Evolutionary conservation across 2,888 invertebrate species (phyloP).

Genomic region (Coremacera marginata): DNA sequence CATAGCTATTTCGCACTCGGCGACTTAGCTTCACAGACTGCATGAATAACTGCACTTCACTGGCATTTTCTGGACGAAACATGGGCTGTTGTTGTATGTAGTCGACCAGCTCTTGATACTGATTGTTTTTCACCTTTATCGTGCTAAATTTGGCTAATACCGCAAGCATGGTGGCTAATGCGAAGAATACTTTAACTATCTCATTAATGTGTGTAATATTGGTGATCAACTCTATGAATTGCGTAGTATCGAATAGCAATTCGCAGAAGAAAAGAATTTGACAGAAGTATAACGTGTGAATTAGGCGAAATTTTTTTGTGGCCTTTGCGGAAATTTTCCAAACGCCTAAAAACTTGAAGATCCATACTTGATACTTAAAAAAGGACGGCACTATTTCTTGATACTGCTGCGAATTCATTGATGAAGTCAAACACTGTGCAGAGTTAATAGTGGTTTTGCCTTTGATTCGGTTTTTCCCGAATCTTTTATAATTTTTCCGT

Average conservation of each 20-base stretch:
- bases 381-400: conserved; percentile 39
- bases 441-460: too few species aligned
- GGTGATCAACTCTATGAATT: conserved; percentile 47
- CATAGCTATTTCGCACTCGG: conserved; percentile 48
- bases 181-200: conserved; percentile 50
- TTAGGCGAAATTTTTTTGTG: not conserved
- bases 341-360: conserved; percentile 44
- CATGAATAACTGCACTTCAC: conserved; percentile 43
- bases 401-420: conserved; percentile 11
- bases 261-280: conserved; percentile 47
- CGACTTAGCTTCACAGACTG: conserved; percentile 41
- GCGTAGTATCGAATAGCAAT: conserved; percentile 46
- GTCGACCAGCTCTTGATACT: conserved; percentile 42
- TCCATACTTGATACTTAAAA: conserved; percentile 45
- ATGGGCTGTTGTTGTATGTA: conserved; percentile 39
- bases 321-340: conserved; percentile 43
- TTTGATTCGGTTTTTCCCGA: too few species aligned
- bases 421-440: not conserved
- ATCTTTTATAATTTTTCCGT: too few species aligned
- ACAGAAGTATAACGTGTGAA: conserved; percentile 43
- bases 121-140: conserved; percentile 44
- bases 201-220: conserved; percentile 49
- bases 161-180: conserved; percentile 49
- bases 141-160: conserved; percentile 45
- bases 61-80: conserved; percentile 40